Evolutionary conservation across 2,888 invertebrate species (phyloP).

Genomic region (Ichneumon xanthorius): DNA sequence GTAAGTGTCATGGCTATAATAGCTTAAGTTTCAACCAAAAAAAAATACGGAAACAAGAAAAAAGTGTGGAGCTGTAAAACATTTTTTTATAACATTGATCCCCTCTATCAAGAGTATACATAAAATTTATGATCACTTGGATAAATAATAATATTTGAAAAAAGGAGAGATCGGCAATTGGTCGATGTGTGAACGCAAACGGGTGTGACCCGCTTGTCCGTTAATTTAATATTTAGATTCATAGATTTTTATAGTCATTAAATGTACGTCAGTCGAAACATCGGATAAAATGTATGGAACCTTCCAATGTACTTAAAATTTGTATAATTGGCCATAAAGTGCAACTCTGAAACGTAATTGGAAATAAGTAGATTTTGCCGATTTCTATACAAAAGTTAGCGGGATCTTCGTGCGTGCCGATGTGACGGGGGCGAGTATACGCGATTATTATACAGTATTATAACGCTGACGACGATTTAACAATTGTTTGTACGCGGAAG

Average conservation of each 20-base stretch:
- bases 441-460: constrained; percentile 53
- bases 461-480: constrained; percentile 35
- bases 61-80: neutral
- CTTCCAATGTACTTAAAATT: constrained; percentile 43
- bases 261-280: constrained; percentile 26
- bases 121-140: neutral
- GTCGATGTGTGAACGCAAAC: neutral
- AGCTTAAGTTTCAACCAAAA: neutral
- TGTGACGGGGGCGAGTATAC: constrained; percentile 16
- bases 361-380: constrained; percentile 29
- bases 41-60: neutral
- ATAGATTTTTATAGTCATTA: constrained; percentile 29
- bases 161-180: constrained; percentile 1
- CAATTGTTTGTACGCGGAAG: constrained; percentile 31
- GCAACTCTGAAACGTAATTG: constrained; percentile 17
- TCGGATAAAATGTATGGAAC: constrained; percentile 21
- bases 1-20: neutral
- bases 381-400: neutral
- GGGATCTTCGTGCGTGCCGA: constrained; percentile 2
- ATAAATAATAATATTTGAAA: neutral
- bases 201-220: constrained; percentile 7
- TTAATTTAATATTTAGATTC: constrained; percentile 13
- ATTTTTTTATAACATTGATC: neutral
- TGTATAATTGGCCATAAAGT: constrained; percentile 18
- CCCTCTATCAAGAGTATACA: neutral